Evolutionary conservation across 2,113 vertebrate species (phyloP).

Genomic region (Emberiza fucata): DNA sequence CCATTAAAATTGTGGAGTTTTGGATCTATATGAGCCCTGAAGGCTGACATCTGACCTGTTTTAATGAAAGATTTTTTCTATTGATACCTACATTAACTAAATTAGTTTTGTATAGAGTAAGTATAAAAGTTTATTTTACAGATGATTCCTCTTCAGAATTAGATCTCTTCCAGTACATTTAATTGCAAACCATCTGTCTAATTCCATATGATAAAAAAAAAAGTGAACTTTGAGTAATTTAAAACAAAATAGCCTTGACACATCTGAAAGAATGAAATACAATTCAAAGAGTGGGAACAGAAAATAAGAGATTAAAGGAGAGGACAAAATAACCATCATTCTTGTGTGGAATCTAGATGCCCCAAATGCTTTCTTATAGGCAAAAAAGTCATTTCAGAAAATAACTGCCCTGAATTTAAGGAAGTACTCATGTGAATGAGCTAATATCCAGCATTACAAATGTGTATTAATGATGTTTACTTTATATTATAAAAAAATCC

Average conservation of each 20-base stretch:
- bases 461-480: background rate
- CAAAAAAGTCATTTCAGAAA: background rate
- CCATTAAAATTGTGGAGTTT: background rate
- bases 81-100: background rate
- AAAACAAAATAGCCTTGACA: background rate
- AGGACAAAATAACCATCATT: background rate
- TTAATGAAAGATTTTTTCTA: background rate
- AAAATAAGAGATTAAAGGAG: background rate
- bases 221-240: background rate
- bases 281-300: rapidly evolving
- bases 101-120: background rate
- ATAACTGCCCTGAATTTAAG: background rate
- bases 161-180: background rate
- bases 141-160: background rate
- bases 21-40: background rate
- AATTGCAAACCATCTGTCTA: background rate
- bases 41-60: background rate
- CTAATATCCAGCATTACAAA: background rate
- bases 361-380: background rate
- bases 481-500: background rate
- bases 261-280: background rate
- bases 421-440: background rate
- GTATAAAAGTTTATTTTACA: background rate
- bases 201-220: background rate
- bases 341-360: background rate